Base-by-base conservation (phyloP, 2,888 invertebrate species). In the Noctua pronuba region DNA sequence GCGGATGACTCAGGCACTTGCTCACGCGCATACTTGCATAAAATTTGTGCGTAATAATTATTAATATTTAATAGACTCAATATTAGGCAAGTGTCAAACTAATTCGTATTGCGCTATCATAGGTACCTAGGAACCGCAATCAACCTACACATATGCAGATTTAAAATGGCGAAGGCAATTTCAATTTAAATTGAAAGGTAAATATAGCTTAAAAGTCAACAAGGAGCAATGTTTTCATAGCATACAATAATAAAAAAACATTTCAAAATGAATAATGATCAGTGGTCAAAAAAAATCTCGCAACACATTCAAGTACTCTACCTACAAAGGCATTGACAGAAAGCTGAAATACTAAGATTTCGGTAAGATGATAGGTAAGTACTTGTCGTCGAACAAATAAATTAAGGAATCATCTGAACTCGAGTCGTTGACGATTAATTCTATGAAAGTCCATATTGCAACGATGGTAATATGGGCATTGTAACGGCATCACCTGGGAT, bases 41-140 rank as follows among this genome's bases (percentile, higher is more conserved):
- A 69, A 83, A 72, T 86, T 82, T 46, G 71, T 72, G 73, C 77
- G 71, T 83, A 82, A 69, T 85, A 72, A 85, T 85, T 11, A 38
- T 38, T 80, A 85, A 67, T 80, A 70, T 80, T 84, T 75, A 86
- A 65, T 46, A 41, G 24, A 41, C 35, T 49, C 28, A 76, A 58
- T 73, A 79, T 83, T 79, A 52, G 28, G 73, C 79, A 86, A 86
- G 60, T 73, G 67, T 55, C 73, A 68, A 68, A 83, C 73, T 75
- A 64, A 83, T 84, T 76, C 73, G 44, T 68, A 65, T 72, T 81
- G 52, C 13, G 24, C 18, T 46, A 49, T 73, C 52, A 52, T 31
- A 31, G 4, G 60, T 62, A 62, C 13, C 16, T 35, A 80, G 52
- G 13, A n/a, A 55, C 55, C 21, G 62, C 65, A 70, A 46, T 62